Evolutionary conservation across 1,140 invertebrate genomes (phyloP).

Genomic region (Ctenoplectra terminalis): DNA sequence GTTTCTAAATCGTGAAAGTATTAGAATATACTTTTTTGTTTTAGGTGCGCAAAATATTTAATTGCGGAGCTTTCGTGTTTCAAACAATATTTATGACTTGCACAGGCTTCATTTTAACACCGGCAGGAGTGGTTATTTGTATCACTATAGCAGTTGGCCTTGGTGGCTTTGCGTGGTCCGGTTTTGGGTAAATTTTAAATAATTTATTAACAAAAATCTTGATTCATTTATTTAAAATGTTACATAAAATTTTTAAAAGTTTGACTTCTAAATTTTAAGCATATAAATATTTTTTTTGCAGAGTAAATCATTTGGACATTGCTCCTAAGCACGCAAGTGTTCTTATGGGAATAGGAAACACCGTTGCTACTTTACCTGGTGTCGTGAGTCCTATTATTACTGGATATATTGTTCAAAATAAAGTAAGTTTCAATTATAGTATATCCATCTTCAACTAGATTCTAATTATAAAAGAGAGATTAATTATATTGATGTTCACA

Average conservation of each 20-base stretch:
- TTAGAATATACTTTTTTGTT: background rate
- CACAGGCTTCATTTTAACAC: constrained; percentile 87
- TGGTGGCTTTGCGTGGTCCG: constrained; percentile 94
- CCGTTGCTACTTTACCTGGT: constrained; percentile 93
- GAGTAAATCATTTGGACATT: constrained; percentile 94
- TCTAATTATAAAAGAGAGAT: background rate
- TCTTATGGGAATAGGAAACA: constrained; percentile 94
- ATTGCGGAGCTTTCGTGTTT: constrained; percentile 90
- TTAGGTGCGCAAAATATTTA: constrained; percentile 88
- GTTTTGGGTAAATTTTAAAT: constrained; percentile 87
- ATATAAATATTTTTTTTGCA: constrained; percentile 79
- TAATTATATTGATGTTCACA: background rate
- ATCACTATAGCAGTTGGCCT: constrained; percentile 93
- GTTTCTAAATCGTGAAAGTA: background rate
- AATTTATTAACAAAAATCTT: background rate
- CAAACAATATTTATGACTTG: constrained; percentile 93
- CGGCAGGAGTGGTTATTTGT: constrained; percentile 87
- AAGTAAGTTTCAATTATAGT: constrained; percentile 80
- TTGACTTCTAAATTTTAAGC: background rate
- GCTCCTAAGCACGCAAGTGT: constrained; percentile 92
- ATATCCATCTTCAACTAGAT: background rate
- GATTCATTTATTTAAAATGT: background rate
- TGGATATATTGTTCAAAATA: constrained; percentile 89
- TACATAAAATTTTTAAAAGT: constrained; percentile 5
- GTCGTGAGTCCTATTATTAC: constrained; percentile 92